Base-by-base conservation (phyloP, 2,888 invertebrate species). In the Cecidostiba fungosa region DNA sequence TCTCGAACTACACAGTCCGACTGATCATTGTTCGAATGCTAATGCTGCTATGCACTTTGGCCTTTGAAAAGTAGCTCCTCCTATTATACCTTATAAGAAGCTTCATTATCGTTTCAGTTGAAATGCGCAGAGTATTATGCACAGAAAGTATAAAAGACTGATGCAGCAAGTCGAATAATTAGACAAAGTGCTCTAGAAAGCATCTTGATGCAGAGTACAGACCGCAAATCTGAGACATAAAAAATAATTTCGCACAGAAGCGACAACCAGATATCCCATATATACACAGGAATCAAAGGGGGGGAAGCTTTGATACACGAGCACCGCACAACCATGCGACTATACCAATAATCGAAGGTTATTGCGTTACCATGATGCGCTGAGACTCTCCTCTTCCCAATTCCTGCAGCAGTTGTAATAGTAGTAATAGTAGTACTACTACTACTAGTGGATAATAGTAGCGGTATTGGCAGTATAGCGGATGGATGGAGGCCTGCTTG, bases 261-360 rank as follows among this genome's bases (percentile, higher is more conserved):
- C 26, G 16, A 29, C 32, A 69, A 19, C 4, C 29, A 69, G 32
- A 43, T 43, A 43, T 43, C 32, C 32, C 3, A 43, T 12, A 12
- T 39, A 39, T 39, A 54, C 6, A 54, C 3, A 54, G 3, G 14
- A 1, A 26, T n/a, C n/a, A n/a, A 1, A 89, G 89, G 87, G 8
- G 10, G 47, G 16, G 47, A 4, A 87, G 90, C 92, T 92, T 92
- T 92, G 92, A 92, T 91, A 91, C 91, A 92, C 90, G 92, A 92
- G 90, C 90, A 87, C 86, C 88, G 85, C 88, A 87, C 88, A 89
- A 87, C 88, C 90, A 10, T 12, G 89, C 90, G 89, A 90, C 91
- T 91, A 16, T 54, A 90, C 91, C 91, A 91, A 92, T 92, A 91
- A 92, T 92, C 91, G 91, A 91, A 92, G 90, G 90, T 92, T 92